phyloP scores from a whole-genome alignment of 2,113 vertebrate species.

The Leiothrix lutea region DNA sequence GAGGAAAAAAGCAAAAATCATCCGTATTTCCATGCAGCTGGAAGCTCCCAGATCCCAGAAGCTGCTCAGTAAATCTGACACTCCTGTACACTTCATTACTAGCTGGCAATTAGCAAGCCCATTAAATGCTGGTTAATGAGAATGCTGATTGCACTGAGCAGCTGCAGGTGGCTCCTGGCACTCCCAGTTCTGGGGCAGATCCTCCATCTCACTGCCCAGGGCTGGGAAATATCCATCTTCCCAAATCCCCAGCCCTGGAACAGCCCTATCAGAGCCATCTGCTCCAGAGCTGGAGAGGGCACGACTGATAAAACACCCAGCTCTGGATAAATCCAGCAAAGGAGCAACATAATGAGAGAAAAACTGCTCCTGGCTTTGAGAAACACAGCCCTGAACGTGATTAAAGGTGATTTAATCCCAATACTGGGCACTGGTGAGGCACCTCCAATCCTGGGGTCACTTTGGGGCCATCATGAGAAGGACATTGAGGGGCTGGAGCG shows the following conservation, averaged over 20 bases:
- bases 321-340: not conserved
- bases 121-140: slow-evolving; percentile 23
- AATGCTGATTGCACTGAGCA: slow-evolving; percentile 8
- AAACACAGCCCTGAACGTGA: not conserved
- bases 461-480: not conserved
- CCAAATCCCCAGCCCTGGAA: not conserved
- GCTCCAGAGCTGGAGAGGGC: not conserved
- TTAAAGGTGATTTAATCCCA: not conserved
- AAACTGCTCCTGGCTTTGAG: not conserved
- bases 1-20: not conserved
- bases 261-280: not conserved
- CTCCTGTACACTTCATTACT: not conserved
- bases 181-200: not conserved
- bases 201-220: not conserved
- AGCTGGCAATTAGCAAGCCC: not conserved
- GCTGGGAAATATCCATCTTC: not conserved
- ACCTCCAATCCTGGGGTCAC: accelerated
- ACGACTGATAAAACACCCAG: accelerated
- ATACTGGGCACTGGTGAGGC: not conserved
- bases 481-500: not conserved
- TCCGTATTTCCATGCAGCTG: not conserved
- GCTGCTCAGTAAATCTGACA: not conserved
- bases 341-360: accelerated
- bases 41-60: not conserved
- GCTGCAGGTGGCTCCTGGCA: slow-evolving; percentile 1